Base-by-base conservation (phyloP, 2,797 vertebrate genomes). In the Peromyscus attwateri region DNA sequence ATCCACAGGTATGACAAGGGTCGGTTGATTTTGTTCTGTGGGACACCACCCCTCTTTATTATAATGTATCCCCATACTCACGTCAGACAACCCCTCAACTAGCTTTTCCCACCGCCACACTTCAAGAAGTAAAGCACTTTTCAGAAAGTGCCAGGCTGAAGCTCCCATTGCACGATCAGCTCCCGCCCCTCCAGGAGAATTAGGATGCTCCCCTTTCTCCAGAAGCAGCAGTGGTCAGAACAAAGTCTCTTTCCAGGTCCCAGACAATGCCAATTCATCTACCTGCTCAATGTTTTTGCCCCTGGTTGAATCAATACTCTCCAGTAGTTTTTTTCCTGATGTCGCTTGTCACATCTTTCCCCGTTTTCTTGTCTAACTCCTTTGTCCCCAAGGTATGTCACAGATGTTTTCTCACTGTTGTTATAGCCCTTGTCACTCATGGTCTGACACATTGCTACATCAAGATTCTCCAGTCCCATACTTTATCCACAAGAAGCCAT, bases 281-380 rank as follows among this genome's bases (percentile, higher is more conserved):
- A 40, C 34, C 19, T 49, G 11, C 12, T 85, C 46, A 8, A 29
- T 52, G 49, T 37, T 94, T 80, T 91, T 75, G 83, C 17, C 34
- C 49, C 93, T 64, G 25, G 52, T 83, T 87, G 43, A 95, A 92
- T 94, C 81, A 81, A 46, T 76, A 40, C 25, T 81, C 92, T 82
- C 62, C 62, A 85, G 25, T 66, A 76, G 76, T 27, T 49, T 66
- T 83, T 90, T 82, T 76, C 43, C 31, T 64, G 40, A 76, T 83
- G 29, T 77, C 79, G 85, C 17, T 37, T 93, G 80, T 96, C 31
- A 68, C 46, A 46, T 93, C 57, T 87, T 57, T 57, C 11, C 29
- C 49, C 23, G 52, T 16, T 87, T 80, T 87, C 57, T 93, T 66
- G 46, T 83, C n/a, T 89, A 60, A 16, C 14, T 90, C 70, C 85